phyloP scores from a whole-genome alignment of 2,888 invertebrate genomes.

The Heteromurus nitidus region DNA sequence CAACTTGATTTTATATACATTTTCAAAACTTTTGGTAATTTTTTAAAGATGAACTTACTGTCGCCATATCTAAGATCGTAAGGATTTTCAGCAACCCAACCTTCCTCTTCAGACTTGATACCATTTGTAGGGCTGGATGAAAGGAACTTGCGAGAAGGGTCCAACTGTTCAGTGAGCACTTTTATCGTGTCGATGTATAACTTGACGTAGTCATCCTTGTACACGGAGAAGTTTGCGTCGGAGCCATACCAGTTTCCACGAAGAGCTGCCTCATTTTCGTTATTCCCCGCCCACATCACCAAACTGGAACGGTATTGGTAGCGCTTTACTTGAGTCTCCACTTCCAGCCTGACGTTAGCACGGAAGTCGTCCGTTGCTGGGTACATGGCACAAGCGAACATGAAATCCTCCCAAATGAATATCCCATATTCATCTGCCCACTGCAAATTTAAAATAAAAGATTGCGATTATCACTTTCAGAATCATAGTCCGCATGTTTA shows the following conservation, averaged over 20 bases:
- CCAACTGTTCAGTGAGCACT: conserved; percentile 80
- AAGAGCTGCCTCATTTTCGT: conserved; percentile 84
- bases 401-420: conserved; percentile 79
- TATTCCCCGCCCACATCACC: conserved; percentile 79
- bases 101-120: conserved; percentile 79
- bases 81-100: conserved; percentile 75
- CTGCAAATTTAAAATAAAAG: conserved; percentile 65
- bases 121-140: conserved; percentile 96
- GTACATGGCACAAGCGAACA: conserved; percentile 80
- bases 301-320: conserved; percentile 78
- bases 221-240: conserved; percentile 77
- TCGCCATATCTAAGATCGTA: conserved; percentile 77
- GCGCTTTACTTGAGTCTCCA: conserved; percentile 77
- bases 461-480: neutral
- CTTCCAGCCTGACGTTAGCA: conserved; percentile 76
- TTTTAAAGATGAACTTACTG: conserved; percentile 73
- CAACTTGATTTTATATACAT: too few species aligned
- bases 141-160: conserved; percentile 82
- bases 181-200: conserved; percentile 88
- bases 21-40: too few species aligned
- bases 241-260: conserved; percentile 84
- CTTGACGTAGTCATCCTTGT: conserved; percentile 85
- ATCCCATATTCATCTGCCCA: conserved; percentile 78
- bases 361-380: conserved; percentile 77
- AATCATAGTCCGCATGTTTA: neutral